These are phyloP conservation scores for Tragelaphus scriptus DNA, from an alignment of 2,113 vertebrate genomes.

Conservation along the genomic window DNA sequence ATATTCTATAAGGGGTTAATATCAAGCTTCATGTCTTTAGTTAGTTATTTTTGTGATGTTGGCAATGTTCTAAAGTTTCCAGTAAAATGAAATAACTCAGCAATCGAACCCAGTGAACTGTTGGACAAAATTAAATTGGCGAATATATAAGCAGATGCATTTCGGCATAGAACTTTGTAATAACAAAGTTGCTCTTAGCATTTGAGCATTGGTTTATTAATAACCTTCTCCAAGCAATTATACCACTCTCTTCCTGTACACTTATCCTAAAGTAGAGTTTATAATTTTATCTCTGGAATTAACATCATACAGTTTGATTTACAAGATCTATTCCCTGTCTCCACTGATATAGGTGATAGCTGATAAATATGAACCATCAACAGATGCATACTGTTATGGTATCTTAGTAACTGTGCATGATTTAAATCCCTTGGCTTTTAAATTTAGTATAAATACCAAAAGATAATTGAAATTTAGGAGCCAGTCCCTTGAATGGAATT, in stretches of 20 bases:
- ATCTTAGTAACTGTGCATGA: neutral
- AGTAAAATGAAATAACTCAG: neutral
- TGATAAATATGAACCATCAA: slow-evolving; percentile 9
- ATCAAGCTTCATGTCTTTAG: neutral
- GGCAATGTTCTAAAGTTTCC: neutral
- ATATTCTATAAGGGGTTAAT: neutral
- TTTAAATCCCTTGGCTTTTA: neutral
- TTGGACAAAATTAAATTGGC: slow-evolving; percentile 24
- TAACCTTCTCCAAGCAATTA: neutral
- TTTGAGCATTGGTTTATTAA: slow-evolving; percentile 29
- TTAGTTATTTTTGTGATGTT: neutral
- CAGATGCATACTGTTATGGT: neutral
- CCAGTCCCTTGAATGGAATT: neutral
- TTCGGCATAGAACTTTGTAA: neutral
- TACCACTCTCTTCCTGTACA: neutral
- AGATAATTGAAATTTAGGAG: neutral
- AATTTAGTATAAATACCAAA: neutral
- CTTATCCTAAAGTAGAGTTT: neutral
- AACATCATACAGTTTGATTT: neutral
- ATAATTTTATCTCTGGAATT: neutral
- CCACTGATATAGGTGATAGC: neutral
- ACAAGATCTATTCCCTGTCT: neutral
- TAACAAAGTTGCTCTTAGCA: neutral
- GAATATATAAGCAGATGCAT: neutral
- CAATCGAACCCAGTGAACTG: neutral